These are phyloP conservation scores for Yponomeuta malinellus DNA, from an alignment of 2,888 invertebrate species.

Conservation along the genomic window DNA sequence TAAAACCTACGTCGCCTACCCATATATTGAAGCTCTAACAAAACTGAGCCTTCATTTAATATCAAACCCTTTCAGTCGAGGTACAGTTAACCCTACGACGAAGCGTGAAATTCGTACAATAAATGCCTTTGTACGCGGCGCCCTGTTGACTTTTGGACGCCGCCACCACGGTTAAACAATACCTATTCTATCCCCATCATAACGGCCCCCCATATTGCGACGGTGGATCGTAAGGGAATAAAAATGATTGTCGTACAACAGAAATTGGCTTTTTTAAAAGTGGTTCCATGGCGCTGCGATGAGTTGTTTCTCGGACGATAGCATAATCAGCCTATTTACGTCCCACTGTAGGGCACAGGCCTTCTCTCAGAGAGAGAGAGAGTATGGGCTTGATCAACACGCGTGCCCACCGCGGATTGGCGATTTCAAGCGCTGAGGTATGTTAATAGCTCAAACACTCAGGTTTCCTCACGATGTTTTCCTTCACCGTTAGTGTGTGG, in stretches of 20 bases:
- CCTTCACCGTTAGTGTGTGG: too few relatives aligned
- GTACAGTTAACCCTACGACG: conserved; percentile 49
- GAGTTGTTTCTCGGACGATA: neutral
- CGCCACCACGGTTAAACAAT: conserved; percentile 32
- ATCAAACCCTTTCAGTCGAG: conserved; percentile 13
- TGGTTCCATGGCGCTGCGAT: neutral
- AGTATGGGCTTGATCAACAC: too few relatives aligned
- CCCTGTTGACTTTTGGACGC: conserved; percentile 56
- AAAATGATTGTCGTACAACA: neutral
- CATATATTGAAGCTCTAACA: neutral
- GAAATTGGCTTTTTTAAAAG: neutral
- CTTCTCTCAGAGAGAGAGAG: too few relatives aligned
- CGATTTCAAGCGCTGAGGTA: too few relatives aligned
- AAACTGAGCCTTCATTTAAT: neutral
- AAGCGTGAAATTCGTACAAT: conserved; percentile 74
- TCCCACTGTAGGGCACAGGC: too few relatives aligned
- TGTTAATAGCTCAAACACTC: too few relatives aligned
- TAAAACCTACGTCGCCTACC: too few relatives aligned
- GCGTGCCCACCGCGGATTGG: too few relatives aligned
- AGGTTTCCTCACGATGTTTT: too few relatives aligned
- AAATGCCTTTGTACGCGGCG: conserved; percentile 67
- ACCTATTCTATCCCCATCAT: conserved; percentile 16
- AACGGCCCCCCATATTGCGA: neutral
- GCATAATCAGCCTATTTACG: too few relatives aligned
- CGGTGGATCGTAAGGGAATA: neutral